These are phyloP conservation scores for Leptarthrus brevirostris DNA, from an alignment of 2,888 invertebrate species.

Conservation along the genomic window DNA sequence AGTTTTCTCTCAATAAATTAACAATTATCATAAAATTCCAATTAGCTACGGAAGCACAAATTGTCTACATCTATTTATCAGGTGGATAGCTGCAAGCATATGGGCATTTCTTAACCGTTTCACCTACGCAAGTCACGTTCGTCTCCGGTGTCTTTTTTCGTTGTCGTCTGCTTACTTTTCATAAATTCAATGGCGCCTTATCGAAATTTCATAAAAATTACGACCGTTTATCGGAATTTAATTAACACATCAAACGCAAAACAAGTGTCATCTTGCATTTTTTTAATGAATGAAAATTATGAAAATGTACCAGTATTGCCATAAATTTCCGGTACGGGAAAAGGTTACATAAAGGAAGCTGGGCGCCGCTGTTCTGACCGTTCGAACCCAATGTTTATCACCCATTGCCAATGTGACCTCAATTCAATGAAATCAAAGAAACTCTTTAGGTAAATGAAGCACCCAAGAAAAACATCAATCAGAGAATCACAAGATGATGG, in stretches of 20 bases:
- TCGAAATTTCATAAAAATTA: constrained; percentile 22
- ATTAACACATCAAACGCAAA: constrained; percentile 34
- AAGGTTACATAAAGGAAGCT: background rate
- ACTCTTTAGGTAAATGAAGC: constrained; percentile 14
- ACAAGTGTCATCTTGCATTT: constrained; percentile 22
- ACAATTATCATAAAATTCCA: constrained; percentile 43
- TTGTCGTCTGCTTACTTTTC: background rate
- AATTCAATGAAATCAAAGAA: background rate
- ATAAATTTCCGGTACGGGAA: constrained; percentile 4
- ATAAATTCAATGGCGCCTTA: constrained; percentile 38
- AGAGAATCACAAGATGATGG: background rate
- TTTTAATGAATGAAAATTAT: background rate
- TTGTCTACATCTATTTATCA: constrained; percentile 43
- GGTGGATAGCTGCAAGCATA: background rate
- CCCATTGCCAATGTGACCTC: background rate
- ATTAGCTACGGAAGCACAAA: constrained; percentile 47
- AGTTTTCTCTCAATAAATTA: constrained; percentile 30
- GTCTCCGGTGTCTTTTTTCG: background rate
- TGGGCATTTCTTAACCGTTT: background rate
- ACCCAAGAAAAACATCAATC: background rate
- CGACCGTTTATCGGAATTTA: constrained; percentile 38
- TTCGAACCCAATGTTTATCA: background rate
- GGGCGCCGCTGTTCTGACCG: constrained; percentile 12
- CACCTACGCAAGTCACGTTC: constrained; percentile 33
- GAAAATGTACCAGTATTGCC: constrained; percentile 26